phyloP scores from a whole-genome alignment of 2,888 invertebrate genomes.

The Thereva unica region DNA sequence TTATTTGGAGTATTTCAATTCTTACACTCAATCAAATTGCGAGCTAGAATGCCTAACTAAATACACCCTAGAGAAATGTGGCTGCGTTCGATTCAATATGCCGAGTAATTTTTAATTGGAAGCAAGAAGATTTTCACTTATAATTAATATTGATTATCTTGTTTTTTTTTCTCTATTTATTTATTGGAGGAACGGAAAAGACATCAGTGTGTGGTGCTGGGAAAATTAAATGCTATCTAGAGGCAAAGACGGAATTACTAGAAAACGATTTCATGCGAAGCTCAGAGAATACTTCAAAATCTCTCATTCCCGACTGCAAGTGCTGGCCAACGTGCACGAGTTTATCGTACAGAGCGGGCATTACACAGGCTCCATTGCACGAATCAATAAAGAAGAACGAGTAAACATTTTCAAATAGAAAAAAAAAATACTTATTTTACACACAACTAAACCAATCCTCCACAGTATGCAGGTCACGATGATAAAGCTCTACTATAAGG shows the following conservation, averaged over 20 bases:
- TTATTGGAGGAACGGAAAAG: not conserved
- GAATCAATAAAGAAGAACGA: slow-evolving; percentile 1
- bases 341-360: slow-evolving; percentile 14
- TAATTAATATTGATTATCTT: not conserved
- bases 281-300: slow-evolving; percentile 5
- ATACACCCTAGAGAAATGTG: slow-evolving; percentile 63
- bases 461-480: slow-evolving; percentile 15
- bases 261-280: slow-evolving; percentile 43
- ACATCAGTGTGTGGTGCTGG: slow-evolving; percentile 17
- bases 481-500: slow-evolving; percentile 25
- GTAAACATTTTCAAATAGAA: not conserved
- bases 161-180: not conserved
- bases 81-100: slow-evolving; percentile 69
- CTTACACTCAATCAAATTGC: slow-evolving; percentile 70
- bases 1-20: slow-evolving; percentile 63
- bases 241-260: slow-evolving; percentile 18
- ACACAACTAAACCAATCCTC: not conserved
- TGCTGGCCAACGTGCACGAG: slow-evolving; percentile 19
- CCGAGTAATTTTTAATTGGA: slow-evolving; percentile 50
- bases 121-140: no score
- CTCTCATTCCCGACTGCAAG: slow-evolving; percentile 14
- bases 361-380: slow-evolving; percentile 20
- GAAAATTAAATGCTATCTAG: slow-evolving; percentile 17
- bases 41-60: slow-evolving; percentile 69
- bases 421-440: not conserved